These are phyloP conservation scores for Manduca sexta DNA, from an alignment of 1,140 invertebrate species.

Conservation along the genomic window DNA sequence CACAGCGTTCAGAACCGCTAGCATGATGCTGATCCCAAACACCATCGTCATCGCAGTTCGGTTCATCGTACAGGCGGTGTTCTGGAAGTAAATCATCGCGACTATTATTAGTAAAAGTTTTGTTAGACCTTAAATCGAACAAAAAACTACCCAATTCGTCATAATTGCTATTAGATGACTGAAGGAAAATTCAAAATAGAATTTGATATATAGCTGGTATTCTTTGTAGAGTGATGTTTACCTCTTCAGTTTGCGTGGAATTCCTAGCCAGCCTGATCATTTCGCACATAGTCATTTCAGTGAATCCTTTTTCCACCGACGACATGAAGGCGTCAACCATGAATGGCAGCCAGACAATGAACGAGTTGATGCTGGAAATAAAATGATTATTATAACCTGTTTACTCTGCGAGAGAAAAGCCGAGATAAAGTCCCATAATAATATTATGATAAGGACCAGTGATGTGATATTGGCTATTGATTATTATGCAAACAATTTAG, in stretches of 20 bases:
- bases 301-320: conserved; percentile 33
- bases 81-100: conserved; percentile 7
- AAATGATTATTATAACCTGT: not conserved
- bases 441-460: too few species aligned
- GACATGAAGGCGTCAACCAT: conserved; percentile 47
- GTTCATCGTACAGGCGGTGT: conserved; percentile 33
- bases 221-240: not conserved
- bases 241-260: conserved; percentile 20
- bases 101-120: too few species aligned
- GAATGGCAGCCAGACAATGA: conserved; percentile 48
- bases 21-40: conserved; percentile 27
- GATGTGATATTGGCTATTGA: too few species aligned
- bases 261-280: conserved; percentile 42
- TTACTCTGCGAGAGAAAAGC: too few species aligned
- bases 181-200: too few species aligned
- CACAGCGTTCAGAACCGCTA: conserved; percentile 30
- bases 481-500: too few species aligned
- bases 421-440: too few species aligned
- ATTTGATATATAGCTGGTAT: too few species aligned
- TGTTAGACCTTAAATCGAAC: too few species aligned
- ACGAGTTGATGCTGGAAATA: conserved; percentile 44
- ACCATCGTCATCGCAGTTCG: conserved; percentile 46
- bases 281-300: conserved; percentile 38
- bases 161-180: too few species aligned
- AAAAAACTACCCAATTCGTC: too few species aligned